Percentiles rank a stretch among this genome's conserved stretches.
These are phyloP conservation scores for Odontocolon sp. DNA, from an alignment of 2,888 invertebrate genomes.

Conservation along the genomic window DNA sequence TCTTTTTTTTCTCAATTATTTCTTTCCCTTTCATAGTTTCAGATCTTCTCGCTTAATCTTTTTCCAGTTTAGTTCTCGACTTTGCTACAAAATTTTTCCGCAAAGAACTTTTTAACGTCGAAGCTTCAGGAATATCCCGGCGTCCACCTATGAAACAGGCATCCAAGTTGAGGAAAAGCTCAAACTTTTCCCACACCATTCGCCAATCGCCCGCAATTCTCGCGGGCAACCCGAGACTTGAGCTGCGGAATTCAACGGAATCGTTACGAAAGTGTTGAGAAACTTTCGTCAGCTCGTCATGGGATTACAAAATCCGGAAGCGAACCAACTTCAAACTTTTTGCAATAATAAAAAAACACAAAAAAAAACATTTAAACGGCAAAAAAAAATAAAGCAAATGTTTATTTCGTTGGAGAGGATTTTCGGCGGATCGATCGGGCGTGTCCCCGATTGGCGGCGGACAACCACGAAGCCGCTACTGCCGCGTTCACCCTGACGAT, in stretches of 20 bases:
- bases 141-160: neutral
- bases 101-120: conserved; percentile 51
- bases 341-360: too few species aligned
- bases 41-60: neutral
- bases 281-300: conserved; percentile 13
- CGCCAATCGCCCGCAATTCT: conserved; percentile 51
- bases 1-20: conserved; percentile 11
- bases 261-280: conserved; percentile 27
- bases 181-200: conserved; percentile 43
- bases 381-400: too few species aligned
- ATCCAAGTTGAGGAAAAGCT: conserved; percentile 1
- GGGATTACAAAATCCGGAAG: neutral
- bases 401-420: too few species aligned
- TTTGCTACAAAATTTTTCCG: conserved; percentile 10
- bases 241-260: conserved; percentile 37
- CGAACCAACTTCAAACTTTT: too few species aligned
- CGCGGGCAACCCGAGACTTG: conserved; percentile 26
- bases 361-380: too few species aligned
- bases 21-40: neutral
- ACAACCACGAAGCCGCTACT: too few species aligned
- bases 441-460: too few species aligned
- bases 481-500: too few species aligned
- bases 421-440: too few species aligned
- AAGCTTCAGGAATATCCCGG: conserved; percentile 22
- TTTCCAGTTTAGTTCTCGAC: neutral